Evolutionary conservation across 2,888 invertebrate genomes (phyloP), one percentile per base, ranked within the genome.

Genomic region (Drosophila koepferae): DNA sequence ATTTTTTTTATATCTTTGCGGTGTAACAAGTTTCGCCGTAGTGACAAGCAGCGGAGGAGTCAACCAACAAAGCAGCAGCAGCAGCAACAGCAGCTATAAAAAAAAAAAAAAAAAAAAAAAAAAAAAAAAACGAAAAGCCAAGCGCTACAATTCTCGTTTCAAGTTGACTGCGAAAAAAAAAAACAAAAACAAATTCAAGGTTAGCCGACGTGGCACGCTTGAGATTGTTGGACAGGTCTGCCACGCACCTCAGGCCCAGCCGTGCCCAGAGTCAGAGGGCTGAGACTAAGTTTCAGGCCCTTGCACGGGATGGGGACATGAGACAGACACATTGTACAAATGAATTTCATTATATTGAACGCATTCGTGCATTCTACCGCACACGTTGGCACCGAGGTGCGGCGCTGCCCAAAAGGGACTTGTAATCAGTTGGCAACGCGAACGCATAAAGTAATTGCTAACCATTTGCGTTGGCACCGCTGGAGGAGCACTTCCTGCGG

Each of bases 281-380:
- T 48, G 62, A 54, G 59, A 51, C 40, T 40, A 49, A 60, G 64
- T 61, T 44, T 12, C 44, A 72, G 43, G 60, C 59, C 59, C 56
- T 69, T 55, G 51, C 43, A 41, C 49, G 8, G 18, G 36, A 40
- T 41, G 34, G 16, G 38, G 54, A 23, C 38, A 40, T 23, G 28
- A 53, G 51, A 20, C 28, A 28, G 28, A 28, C 28, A 41, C 64
- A 62, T 71, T 69, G 78, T 73, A 83, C 85, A 85, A 85, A 85
- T 88, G 85, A 85, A 85, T 85, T 85, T 85, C 89, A 85, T 85
- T 85, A 85, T 85, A 85, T 85, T 83, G 85, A 86, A 88, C 86
- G 83, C 85, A 88, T 88, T 88, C 85, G 80, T 77, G 84, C 86
- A 88, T 88, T 88, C 74, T 85, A 86, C 85, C 85, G 89, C 85